phyloP scores from a whole-genome alignment of 2,888 invertebrate genomes.

The Allolobophora icterica region DNA sequence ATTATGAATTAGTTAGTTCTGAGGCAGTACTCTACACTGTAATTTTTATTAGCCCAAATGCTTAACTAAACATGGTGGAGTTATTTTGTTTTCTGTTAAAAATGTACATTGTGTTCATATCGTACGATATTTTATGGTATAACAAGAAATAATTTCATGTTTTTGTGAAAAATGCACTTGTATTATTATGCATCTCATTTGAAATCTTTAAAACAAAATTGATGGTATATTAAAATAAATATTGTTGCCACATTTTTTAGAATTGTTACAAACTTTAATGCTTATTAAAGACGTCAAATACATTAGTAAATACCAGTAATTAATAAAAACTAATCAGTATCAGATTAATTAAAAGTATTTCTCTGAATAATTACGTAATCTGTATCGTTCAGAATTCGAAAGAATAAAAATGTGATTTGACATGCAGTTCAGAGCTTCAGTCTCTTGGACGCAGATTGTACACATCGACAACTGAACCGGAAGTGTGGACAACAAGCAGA shows the following conservation, averaged over 20 bases:
- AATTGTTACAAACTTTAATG: not conserved
- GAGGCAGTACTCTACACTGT: not conserved
- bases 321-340: not conserved
- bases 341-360: not conserved
- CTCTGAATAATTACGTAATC: not conserved
- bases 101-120: not conserved
- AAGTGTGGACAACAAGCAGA: not conserved
- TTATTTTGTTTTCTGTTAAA: not conserved
- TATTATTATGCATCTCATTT: not conserved
- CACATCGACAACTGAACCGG: not conserved
- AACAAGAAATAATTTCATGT: not conserved
- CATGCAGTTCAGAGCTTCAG: not conserved
- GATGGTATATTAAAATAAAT: not conserved
- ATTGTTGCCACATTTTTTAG: not conserved
- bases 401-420: not conserved
- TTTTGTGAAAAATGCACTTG: not conserved
- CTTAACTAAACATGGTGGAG: not conserved
- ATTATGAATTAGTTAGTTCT: too few species aligned
- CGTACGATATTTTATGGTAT: not conserved
- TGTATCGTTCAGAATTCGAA: not conserved
- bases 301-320: not conserved
- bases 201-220: not conserved
- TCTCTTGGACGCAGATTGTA: constrained; percentile 17
- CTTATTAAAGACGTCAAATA: not conserved
- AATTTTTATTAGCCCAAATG: not conserved